Conservation (phyloP, 2,797 vertebrate genomes). For the Coilia nasus region DNA sequence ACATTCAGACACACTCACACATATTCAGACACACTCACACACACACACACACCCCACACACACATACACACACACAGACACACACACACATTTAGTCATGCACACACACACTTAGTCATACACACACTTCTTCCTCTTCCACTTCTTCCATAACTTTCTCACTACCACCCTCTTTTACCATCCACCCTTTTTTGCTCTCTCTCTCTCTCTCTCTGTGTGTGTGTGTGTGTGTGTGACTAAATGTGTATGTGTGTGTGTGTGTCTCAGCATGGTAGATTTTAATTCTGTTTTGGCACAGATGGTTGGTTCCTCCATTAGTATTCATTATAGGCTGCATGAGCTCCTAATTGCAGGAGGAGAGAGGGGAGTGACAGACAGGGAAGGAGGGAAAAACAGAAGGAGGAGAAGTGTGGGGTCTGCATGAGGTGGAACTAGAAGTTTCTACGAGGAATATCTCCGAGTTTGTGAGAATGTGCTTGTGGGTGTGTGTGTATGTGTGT, state of each 20-base stretch:
- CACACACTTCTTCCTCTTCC: background rate
- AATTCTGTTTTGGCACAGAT: slow-evolving; percentile 89
- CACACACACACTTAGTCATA: background rate
- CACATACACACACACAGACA: background rate
- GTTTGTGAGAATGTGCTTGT: background rate
- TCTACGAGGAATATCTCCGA: background rate
- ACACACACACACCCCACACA: background rate
- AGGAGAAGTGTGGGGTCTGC: background rate
- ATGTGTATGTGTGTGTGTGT: slow-evolving; percentile 66
- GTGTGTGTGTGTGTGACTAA: slow-evolving; percentile 46
- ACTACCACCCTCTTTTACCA: background rate
- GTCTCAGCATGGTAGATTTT: slow-evolving; percentile 88
- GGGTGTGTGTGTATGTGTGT: too few species aligned
- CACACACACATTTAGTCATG: background rate
- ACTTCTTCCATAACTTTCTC: slow-evolving; percentile 1
- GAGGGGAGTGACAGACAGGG: slow-evolving; percentile 68
- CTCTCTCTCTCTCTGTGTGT: slow-evolving; percentile 70
- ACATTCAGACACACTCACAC: background rate
- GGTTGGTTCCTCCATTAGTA: slow-evolving; percentile 82
- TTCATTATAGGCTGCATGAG: slow-evolving; percentile 88
- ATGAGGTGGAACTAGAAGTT: background rate
- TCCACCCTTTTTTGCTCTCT: slow-evolving; percentile 49
- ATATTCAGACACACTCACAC: background rate
- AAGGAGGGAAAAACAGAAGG: slow-evolving; percentile 68
- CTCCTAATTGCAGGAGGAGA: slow-evolving; percentile 84